Evolutionary conservation across 2,888 invertebrate genomes (phyloP).

Genomic region (Scaptodrosophila latifasciaeformis): DNA sequence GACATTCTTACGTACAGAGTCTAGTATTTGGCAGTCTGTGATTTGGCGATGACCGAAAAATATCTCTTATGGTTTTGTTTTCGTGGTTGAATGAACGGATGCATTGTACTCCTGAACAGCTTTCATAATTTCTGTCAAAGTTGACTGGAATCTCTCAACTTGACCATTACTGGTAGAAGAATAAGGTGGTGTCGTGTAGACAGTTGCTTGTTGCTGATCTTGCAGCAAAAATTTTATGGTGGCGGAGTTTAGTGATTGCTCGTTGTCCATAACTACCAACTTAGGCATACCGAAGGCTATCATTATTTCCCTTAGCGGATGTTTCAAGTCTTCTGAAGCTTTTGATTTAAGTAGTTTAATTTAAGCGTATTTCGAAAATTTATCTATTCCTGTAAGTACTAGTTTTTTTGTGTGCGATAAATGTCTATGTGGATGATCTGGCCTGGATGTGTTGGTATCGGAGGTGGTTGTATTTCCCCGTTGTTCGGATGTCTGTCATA

Average conservation of each 20-base stretch:
- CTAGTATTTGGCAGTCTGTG: too few relatives aligned
- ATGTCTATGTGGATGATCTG: too few relatives aligned
- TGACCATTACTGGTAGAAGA: slow-evolving; percentile 6
- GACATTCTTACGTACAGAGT: neutral
- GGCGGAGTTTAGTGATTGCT: too few relatives aligned
- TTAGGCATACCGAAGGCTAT: slow-evolving; percentile 12
- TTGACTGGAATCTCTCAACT: slow-evolving; percentile 6
- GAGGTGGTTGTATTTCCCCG: neutral
- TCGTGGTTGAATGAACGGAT: neutral
- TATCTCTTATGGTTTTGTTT: neutral
- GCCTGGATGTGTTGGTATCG: neutral
- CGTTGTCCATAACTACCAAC: slow-evolving; percentile 9
- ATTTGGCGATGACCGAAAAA: neutral
- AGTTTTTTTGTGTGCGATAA: neutral
- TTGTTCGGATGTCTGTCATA: neutral
- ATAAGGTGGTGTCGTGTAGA: slow-evolving; percentile 12
- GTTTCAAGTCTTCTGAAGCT: slow-evolving; percentile 12
- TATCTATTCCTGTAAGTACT: neutral
- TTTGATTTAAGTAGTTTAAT: slow-evolving; percentile 6
- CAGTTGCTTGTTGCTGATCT: slow-evolving; percentile 11
- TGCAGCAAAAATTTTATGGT: slow-evolving; percentile 6
- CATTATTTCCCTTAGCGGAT: slow-evolving; percentile 3
- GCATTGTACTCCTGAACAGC: too few relatives aligned
- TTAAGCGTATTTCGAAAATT: too few relatives aligned
- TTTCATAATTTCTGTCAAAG: slow-evolving; percentile 2